Evolutionary conservation across 1,140 invertebrate genomes (phyloP).

Genomic region (Drosophila rhopaloa): DNA sequence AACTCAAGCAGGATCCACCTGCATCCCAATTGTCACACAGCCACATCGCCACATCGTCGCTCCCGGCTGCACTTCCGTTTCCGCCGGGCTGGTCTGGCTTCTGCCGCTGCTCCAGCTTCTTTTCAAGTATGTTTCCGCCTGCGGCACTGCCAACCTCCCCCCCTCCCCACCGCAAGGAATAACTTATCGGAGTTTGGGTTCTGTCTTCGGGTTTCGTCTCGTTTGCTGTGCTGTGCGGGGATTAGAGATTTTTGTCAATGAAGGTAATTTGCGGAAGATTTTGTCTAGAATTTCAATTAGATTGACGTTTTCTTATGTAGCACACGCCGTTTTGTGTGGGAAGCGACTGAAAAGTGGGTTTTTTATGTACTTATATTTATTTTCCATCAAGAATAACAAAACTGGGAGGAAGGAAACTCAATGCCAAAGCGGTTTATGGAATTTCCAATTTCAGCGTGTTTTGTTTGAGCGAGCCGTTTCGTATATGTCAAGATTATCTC

Average conservation of each 20-base stretch:
- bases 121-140: conserved; percentile 52
- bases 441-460: conserved; percentile 32
- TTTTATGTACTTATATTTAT: conserved; percentile 15
- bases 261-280: conserved; percentile 83
- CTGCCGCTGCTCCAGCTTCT: conserved; percentile 14
- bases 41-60: conserved; percentile 10
- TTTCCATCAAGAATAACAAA: conserved; percentile 4
- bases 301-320: conserved; percentile 64
- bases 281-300: conserved; percentile 84
- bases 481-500: background rate
- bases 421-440: conserved; percentile 38
- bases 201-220: conserved; percentile 50
- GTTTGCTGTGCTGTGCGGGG: conserved; percentile 41
- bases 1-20: conserved; percentile 46
- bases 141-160: background rate
- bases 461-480: background rate
- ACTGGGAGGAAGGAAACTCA: conserved; percentile 9
- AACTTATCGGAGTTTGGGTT: conserved; percentile 35
- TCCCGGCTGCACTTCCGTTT: conserved; percentile 58
- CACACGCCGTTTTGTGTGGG: conserved; percentile 14
- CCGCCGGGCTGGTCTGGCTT: conserved; percentile 34
- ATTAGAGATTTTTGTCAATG: conserved; percentile 84
- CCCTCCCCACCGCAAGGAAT: conserved; percentile 34
- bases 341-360: background rate
- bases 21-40: conserved; percentile 49